Conservation (phyloP, 2,113 vertebrate species). For the Nettapus auritus region DNA sequence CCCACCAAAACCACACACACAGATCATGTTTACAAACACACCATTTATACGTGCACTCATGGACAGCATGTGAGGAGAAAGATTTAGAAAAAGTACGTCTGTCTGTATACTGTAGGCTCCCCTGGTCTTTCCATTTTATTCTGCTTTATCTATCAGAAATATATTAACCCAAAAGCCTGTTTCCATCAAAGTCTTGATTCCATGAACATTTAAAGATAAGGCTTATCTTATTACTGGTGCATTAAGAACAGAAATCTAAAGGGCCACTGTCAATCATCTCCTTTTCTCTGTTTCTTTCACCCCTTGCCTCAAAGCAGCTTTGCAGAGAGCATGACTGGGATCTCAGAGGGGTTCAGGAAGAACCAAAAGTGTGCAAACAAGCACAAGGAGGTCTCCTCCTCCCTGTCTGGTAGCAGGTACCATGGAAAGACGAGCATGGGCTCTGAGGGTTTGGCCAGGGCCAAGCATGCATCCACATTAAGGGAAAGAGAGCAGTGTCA, state of each 20-base stretch:
- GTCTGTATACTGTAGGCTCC: slow-evolving; percentile 36
- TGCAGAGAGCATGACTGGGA: background rate
- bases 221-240: slow-evolving; percentile 80
- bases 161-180: slow-evolving; percentile 82
- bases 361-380: background rate
- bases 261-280: slow-evolving; percentile 70
- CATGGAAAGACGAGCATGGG: background rate
- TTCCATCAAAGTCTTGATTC: slow-evolving; percentile 82
- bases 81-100: slow-evolving; percentile 27
- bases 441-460: background rate
- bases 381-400: background rate
- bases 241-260: slow-evolving; percentile 79
- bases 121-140: slow-evolving; percentile 65
- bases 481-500: background rate
- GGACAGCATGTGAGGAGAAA: background rate
- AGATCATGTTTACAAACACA: background rate
- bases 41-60: background rate
- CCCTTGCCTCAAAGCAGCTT: slow-evolving; percentile 19
- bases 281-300: background rate
- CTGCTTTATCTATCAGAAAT: slow-evolving; percentile 82
- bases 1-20: background rate
- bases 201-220: slow-evolving; percentile 84
- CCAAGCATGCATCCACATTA: background rate
- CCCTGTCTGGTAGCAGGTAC: accelerated
- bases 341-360: background rate